Percentiles rank a stretch among this genome's conserved stretches.
Conservation (phyloP, 2,888 invertebrate genomes). For the Cataglyphis altisquamis region DNA sequence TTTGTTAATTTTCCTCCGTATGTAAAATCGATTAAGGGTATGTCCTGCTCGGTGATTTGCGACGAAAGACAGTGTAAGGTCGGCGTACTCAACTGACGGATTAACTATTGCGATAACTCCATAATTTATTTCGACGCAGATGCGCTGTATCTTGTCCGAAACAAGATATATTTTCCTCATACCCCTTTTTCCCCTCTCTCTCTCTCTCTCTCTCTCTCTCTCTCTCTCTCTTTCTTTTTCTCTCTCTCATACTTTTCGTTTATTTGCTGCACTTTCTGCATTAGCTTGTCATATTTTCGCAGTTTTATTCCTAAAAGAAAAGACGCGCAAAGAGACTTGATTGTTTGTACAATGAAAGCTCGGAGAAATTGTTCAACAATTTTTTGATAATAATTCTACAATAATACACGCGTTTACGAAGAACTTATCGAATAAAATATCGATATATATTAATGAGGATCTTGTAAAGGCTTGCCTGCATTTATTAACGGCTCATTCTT, state of each 20-base stretch:
- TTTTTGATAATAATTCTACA: slow-evolving; percentile 43
- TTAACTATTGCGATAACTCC: slow-evolving; percentile 55
- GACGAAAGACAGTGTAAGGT: slow-evolving; percentile 52
- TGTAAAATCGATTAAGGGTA: slow-evolving; percentile 60
- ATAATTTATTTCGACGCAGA: slow-evolving; percentile 56
- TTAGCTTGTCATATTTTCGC: not conserved
- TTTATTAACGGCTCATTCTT: slow-evolving; percentile 53
- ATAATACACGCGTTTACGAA: slow-evolving; percentile 58
- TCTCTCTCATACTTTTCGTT: not conserved
- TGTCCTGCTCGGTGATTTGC: slow-evolving; percentile 55
- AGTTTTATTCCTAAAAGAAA: not conserved
- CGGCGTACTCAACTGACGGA: slow-evolving; percentile 54
- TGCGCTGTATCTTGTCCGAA: slow-evolving; percentile 52
- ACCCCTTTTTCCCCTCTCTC: not conserved
- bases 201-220: too few relatives aligned
- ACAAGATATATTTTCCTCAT: slow-evolving; percentile 45
- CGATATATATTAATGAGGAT: slow-evolving; percentile 61
- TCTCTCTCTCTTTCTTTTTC: not conserved
- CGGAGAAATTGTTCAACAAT: not conserved
- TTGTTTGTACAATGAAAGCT: not conserved
- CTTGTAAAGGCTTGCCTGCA: slow-evolving; percentile 45
- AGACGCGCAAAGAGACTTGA: not conserved
- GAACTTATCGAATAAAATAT: slow-evolving; percentile 63
- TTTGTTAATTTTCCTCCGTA: slow-evolving; percentile 42
- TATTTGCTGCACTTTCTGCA: slow-evolving; percentile 27